phyloP scores from a whole-genome alignment of 2,113 vertebrate species.

The Okapia johnstoni region DNA sequence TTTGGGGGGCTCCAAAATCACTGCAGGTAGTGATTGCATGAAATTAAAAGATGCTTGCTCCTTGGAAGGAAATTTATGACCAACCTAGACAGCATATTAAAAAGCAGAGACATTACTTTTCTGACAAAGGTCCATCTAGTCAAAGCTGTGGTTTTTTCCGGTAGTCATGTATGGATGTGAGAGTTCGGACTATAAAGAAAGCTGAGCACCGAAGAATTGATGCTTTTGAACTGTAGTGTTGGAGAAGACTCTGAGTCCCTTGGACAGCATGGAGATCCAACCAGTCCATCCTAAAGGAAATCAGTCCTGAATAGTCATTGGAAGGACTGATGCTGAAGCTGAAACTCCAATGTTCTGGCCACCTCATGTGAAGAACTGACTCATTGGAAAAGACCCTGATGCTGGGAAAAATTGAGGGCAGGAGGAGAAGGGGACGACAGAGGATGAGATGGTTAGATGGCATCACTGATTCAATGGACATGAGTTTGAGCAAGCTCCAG shows the following conservation, averaged over 20 bases:
- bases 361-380: neutral
- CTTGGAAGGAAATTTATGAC: neutral
- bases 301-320: neutral
- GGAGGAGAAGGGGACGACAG: neutral
- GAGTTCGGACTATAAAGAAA: neutral
- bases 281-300: neutral
- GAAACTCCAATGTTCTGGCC: neutral
- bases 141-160: neutral
- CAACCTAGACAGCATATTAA: neutral
- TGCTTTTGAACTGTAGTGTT: neutral
- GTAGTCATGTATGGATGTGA: neutral
- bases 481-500: neutral
- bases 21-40: neutral
- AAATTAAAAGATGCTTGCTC: neutral
- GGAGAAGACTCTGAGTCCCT: neutral
- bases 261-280: neutral
- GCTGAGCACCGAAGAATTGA: neutral
- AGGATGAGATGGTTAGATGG: neutral
- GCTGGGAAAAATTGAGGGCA: too few relatives aligned
- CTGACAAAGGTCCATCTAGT: neutral
- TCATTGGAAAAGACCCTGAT: too few relatives aligned
- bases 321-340: neutral
- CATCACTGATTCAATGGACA: neutral
- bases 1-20: neutral
- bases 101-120: neutral